These are phyloP conservation scores for Anser cygnoides DNA, from an alignment of 2,113 vertebrate species.

Conservation along the genomic window DNA sequence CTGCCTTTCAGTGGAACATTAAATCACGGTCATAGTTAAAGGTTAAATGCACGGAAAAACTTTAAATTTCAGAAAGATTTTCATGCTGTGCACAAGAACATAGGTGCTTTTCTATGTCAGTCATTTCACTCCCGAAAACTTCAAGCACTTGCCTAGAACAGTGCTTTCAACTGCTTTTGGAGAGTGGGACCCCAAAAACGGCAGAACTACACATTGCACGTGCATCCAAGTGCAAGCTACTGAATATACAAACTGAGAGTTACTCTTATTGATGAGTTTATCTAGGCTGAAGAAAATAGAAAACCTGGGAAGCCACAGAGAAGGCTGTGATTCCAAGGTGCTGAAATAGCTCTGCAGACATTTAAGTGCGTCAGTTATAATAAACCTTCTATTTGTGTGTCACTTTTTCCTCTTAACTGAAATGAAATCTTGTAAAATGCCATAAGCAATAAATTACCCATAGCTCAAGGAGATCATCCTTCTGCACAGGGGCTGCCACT, in stretches of 20 bases:
- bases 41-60: neutral
- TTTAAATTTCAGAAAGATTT: neutral
- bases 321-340: neutral
- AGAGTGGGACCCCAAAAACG: neutral
- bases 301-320: neutral
- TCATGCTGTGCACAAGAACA: neutral
- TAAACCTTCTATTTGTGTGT: neutral
- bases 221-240: neutral
- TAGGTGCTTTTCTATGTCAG: neutral
- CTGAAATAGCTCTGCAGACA: neutral
- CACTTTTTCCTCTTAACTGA: neutral
- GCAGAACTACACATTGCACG: fast-evolving
- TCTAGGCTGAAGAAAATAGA: neutral
- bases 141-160: neutral
- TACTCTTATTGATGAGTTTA: neutral
- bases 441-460: conserved; percentile 22
- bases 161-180: neutral
- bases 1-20: neutral
- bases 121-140: neutral
- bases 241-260: neutral
- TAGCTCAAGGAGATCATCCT: neutral
- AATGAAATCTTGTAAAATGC: neutral
- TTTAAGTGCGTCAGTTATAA: neutral
- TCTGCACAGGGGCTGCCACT: neutral
- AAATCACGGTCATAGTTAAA: neutral